A percentile compares a stretch with the other conserved stretches of the same genome.
Evolutionary conservation across 2,797 vertebrate species (phyloP).

Genomic region (Tamandua tetradactyla): DNA sequence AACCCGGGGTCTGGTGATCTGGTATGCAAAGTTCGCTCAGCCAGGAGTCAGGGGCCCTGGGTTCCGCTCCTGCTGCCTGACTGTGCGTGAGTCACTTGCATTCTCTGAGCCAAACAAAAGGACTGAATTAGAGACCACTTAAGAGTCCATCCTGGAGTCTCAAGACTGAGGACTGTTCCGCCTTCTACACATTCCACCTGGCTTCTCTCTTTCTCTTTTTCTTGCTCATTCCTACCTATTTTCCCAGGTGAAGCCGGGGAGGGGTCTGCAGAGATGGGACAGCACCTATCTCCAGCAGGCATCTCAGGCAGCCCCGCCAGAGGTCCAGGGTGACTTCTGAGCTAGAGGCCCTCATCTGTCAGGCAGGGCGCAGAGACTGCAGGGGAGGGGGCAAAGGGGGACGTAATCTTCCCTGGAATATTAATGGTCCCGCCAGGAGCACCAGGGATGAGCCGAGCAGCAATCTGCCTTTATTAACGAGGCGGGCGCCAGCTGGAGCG

Average conservation of each 20-base stretch:
- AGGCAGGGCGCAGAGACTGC: not conserved
- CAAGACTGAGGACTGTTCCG: not conserved
- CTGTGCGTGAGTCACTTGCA: not conserved
- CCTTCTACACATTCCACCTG: not conserved
- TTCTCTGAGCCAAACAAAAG: not conserved
- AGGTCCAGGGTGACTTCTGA: not conserved
- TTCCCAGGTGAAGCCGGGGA: not conserved
- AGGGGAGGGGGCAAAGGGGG: not conserved
- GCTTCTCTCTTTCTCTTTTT: too few relatives aligned
- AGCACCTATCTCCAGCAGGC: not conserved
- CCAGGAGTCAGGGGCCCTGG: not conserved
- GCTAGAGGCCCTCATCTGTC: not conserved
- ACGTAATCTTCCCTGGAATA: constrained; percentile 72
- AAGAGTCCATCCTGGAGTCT: too few relatives aligned
- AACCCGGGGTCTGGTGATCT: not conserved
- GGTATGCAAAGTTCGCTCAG: not conserved
- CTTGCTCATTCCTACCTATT: accelerated
- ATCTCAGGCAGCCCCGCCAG: not conserved
- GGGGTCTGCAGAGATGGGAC: not conserved
- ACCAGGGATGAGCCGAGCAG: not conserved
- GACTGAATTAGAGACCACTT: not conserved
- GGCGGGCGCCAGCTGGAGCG: constrained; percentile 18
- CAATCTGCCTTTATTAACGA: constrained; percentile 69
- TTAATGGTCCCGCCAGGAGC: constrained; percentile 66
- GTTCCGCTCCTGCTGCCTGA: not conserved